These are phyloP conservation scores for Dioctria rufipes DNA, from an alignment of 2,888 invertebrate genomes.

Conservation along the genomic window DNA sequence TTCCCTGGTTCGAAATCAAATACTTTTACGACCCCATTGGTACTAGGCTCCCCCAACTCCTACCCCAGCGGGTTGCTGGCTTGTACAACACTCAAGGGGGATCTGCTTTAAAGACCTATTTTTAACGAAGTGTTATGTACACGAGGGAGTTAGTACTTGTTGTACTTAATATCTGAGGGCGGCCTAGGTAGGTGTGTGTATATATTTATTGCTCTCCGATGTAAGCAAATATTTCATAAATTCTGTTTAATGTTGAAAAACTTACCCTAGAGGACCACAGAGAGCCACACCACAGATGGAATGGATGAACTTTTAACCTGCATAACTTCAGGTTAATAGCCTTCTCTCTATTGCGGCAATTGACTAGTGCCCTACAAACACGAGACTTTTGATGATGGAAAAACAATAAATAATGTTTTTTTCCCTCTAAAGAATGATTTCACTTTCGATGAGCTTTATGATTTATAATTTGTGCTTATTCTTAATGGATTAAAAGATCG, in stretches of 20 bases:
- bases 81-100: constrained; percentile 1
- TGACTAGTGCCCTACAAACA: too few relatives aligned
- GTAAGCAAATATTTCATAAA: constrained; percentile 38
- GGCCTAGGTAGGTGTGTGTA: background rate
- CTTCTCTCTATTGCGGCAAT: background rate
- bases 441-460: too few relatives aligned
- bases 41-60: constrained; percentile 8
- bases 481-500: too few relatives aligned
- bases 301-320: constrained; percentile 37
- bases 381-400: too few relatives aligned
- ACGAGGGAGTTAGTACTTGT: constrained; percentile 15
- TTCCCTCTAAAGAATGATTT: too few relatives aligned
- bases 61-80: background rate
- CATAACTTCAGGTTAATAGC: constrained; percentile 19
- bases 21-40: constrained; percentile 35
- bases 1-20: constrained; percentile 38
- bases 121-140: constrained; percentile 43
- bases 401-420: too few relatives aligned
- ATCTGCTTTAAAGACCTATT: constrained; percentile 33
- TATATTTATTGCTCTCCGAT: constrained; percentile 39
- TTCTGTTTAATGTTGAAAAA: constrained; percentile 34
- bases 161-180: background rate
- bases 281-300: background rate
- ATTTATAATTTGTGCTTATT: too few relatives aligned
- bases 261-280: background rate